Conservation (phyloP, 2,888 invertebrate genomes). For the Microdon myrmicae region DNA sequence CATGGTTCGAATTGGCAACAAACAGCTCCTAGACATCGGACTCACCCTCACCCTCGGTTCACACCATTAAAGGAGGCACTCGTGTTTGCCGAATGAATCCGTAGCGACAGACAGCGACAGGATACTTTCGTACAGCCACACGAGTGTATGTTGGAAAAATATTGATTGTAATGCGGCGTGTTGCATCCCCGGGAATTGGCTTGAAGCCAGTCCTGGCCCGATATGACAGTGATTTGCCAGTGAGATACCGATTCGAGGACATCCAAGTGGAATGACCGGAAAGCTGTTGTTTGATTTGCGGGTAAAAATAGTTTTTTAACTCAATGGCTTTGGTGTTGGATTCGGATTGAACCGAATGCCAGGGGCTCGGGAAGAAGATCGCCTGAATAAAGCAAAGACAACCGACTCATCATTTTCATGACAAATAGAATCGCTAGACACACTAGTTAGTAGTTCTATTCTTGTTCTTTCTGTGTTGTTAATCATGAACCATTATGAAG, state of each 20-base stretch:
- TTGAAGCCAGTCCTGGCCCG: constrained; percentile 36
- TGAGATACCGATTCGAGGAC: constrained; percentile 39
- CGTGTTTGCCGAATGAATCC: constrained; percentile 9
- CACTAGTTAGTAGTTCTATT: no score
- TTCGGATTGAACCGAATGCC: constrained; percentile 23
- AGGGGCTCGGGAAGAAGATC: no score
- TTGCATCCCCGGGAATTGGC: constrained; percentile 39
- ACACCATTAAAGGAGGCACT: constrained; percentile 1
- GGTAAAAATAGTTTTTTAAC: constrained; percentile 14
- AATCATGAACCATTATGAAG: constrained; percentile 40
- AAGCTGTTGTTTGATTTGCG: constrained; percentile 10
- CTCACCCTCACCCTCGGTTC: neutral
- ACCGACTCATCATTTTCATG: constrained; percentile 45
- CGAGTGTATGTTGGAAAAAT: constrained; percentile 25
- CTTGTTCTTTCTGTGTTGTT: constrained; percentile 24
- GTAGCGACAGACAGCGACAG: neutral
- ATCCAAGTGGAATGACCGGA: constrained; percentile 9
- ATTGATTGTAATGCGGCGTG: constrained; percentile 49
- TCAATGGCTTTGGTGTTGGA: constrained; percentile 20
- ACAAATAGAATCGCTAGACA: no score
- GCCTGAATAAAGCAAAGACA: constrained; percentile 28
- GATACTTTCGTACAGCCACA: constrained; percentile 1
- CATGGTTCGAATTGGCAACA: constrained; percentile 38
- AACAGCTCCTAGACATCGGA: constrained; percentile 35
- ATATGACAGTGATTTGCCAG: constrained; percentile 47